These are phyloP conservation scores for Drosophila orosa DNA, from an alignment of 1,140 invertebrate genomes.

Conservation along the genomic window DNA sequence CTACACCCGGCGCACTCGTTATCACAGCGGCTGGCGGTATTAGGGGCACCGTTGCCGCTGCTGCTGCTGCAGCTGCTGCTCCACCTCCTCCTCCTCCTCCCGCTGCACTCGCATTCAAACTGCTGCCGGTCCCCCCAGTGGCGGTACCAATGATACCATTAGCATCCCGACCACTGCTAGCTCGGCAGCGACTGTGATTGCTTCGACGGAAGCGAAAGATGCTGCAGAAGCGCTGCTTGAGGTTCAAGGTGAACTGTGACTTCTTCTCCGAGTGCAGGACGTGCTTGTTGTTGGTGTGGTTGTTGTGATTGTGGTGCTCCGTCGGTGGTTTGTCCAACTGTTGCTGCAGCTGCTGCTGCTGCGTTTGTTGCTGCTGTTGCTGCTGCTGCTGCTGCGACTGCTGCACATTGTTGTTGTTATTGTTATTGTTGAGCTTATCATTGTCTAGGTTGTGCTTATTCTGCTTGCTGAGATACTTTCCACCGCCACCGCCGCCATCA, in stretches of 20 bases:
- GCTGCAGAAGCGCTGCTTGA: constrained; percentile 94
- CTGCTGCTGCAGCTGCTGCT: constrained; percentile 22
- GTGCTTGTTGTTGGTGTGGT: constrained; percentile 78
- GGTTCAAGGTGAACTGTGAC: constrained; percentile 86
- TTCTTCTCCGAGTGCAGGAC: constrained; percentile 82
- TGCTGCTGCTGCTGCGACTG: constrained; percentile 37
- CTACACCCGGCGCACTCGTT: constrained; percentile 24
- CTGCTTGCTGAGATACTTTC: constrained; percentile 70
- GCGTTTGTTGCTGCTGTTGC: constrained; percentile 24
- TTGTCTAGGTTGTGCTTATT: constrained; percentile 79
- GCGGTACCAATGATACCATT: background rate
- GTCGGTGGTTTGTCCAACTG: constrained; percentile 30
- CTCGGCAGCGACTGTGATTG: constrained; percentile 82
- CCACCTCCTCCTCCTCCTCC: no score
- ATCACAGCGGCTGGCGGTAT: constrained; percentile 17
- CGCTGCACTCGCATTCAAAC: constrained; percentile 15
- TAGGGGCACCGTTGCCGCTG: constrained; percentile 26
- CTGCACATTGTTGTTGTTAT: constrained; percentile 64
- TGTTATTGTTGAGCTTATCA: constrained; percentile 83
- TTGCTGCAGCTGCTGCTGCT: constrained; percentile 37
- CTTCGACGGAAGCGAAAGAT: constrained; percentile 89
- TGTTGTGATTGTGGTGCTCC: constrained; percentile 34
- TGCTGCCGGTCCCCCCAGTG: background rate
- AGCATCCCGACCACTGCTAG: background rate
- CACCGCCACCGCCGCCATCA: constrained; percentile 75